phyloP scores from a whole-genome alignment of 92 coral and sea anemone genomes.

The Epizoanthus scotinus region DNA sequence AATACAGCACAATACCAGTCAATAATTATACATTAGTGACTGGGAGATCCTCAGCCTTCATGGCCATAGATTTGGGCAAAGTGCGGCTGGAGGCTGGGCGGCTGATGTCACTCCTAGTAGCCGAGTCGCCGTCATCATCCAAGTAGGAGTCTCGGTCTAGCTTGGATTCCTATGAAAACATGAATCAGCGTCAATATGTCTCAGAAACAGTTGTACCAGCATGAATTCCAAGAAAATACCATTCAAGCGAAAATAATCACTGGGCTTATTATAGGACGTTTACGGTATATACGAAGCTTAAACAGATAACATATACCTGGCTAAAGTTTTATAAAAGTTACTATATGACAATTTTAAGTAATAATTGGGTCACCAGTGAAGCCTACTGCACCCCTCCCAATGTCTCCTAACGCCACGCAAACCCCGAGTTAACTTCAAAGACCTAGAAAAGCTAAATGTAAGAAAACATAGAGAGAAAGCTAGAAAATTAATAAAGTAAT shows the following conservation, averaged over 20 bases:
- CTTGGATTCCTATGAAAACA: conserved; percentile 65
- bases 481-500: no score
- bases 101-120: conserved; percentile 78
- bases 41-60: conserved; percentile 66
- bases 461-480: neutral
- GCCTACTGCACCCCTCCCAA: no score
- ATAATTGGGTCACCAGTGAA: no score
- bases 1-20: no score
- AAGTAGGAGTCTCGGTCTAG: conserved; percentile 68
- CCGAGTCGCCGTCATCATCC: conserved; percentile 87
- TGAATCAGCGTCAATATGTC: neutral
- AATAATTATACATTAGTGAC: conserved; percentile 62
- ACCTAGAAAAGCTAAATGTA: no score
- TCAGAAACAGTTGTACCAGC: neutral
- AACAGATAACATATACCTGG: neutral
- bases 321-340: no score
- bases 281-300: neutral
- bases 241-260: no score
- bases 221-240: no score
- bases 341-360: no score
- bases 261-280: no score
- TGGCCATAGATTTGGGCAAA: conserved; percentile 49
- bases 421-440: no score
- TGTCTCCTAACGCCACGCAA: no score
- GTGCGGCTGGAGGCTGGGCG: conserved; percentile 71